Percentiles rank a stretch among this genome's conserved stretches.
These are phyloP conservation scores for Elaeidobius kamerunicus DNA, from an alignment of 2,888 invertebrate species.

Conservation along the genomic window DNA sequence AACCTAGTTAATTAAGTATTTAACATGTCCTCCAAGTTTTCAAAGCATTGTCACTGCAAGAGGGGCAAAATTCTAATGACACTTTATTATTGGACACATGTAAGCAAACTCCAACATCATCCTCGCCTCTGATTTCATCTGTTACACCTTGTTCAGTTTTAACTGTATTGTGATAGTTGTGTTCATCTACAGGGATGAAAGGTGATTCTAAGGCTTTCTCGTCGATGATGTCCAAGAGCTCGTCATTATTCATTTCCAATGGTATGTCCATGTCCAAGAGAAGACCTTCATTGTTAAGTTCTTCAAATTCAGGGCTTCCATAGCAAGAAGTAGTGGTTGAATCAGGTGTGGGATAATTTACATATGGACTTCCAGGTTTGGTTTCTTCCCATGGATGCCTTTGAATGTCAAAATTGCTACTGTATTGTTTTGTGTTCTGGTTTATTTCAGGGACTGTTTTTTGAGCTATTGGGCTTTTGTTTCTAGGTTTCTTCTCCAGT, in stretches of 20 bases:
- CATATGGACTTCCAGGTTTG: slow-evolving; percentile 5
- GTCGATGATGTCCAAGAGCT: slow-evolving; percentile 28
- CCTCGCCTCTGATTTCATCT: slow-evolving; percentile 38
- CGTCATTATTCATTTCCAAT: slow-evolving; percentile 28
- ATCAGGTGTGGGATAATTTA: slow-evolving; percentile 28
- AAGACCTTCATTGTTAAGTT: slow-evolving; percentile 32
- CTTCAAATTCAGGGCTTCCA: slow-evolving; percentile 27
- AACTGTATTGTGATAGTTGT: slow-evolving; percentile 37
- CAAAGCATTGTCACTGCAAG: slow-evolving; percentile 53
- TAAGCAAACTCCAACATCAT: slow-evolving; percentile 55
- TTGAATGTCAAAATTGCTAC: neutral
- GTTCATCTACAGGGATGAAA: slow-evolving; percentile 39
- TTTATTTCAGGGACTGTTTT: slow-evolving; percentile 9
- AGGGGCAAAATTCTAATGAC: slow-evolving; percentile 57
- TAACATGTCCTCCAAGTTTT: slow-evolving; percentile 37
- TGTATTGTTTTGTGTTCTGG: neutral
- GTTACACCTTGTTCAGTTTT: slow-evolving; percentile 8
- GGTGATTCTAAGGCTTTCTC: slow-evolving; percentile 25
- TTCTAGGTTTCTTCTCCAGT: slow-evolving; percentile 37
- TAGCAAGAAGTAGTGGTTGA: slow-evolving; percentile 26
- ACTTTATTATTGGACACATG: slow-evolving; percentile 56
- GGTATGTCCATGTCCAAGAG: slow-evolving; percentile 32
- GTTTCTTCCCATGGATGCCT: slow-evolving; percentile 29
- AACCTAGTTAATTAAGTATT: neutral
- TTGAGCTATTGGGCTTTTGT: neutral